These are phyloP conservation scores for Leucoraja erinaceus DNA, from an alignment of 2,113 vertebrate genomes.

Conservation along the genomic window DNA sequence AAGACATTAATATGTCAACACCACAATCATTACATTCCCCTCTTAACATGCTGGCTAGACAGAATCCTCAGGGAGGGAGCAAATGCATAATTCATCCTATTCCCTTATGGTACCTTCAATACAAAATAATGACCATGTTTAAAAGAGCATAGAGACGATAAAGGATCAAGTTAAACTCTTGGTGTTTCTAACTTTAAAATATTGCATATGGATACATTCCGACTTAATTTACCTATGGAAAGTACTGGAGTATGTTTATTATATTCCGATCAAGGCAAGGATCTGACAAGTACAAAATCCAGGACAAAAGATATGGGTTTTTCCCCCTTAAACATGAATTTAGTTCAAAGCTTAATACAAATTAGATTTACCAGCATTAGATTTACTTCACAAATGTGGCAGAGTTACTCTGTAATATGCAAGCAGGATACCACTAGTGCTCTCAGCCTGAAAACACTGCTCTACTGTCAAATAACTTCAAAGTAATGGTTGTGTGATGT, in stretches of 20 bases:
- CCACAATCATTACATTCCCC: neutral
- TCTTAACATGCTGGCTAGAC: constrained; percentile 30
- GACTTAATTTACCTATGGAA: neutral
- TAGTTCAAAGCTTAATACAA: neutral
- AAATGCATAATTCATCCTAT: constrained; percentile 22
- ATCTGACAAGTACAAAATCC: neutral
- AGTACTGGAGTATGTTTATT: neutral
- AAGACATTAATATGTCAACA: constrained; percentile 31
- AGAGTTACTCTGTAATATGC: neutral
- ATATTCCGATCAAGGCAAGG: too few relatives aligned
- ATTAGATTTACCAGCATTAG: neutral
- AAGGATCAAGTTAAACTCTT: neutral
- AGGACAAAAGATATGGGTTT: neutral
- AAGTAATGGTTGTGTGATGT: neutral
- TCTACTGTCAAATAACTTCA: neutral
- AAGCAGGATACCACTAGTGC: neutral
- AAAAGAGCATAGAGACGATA: neutral
- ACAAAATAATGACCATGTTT: neutral
- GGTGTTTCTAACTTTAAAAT: neutral
- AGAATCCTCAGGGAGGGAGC: constrained; percentile 11
- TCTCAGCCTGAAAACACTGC: neutral
- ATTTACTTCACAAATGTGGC: neutral
- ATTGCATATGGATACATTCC: neutral
- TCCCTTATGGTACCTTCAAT: constrained; percentile 14
- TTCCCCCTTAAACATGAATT: neutral